Evolutionary conservation across 2,888 invertebrate genomes (phyloP), one percentile per base, ranked within the genome.

Genomic region (Mamestra brassicae): DNA sequence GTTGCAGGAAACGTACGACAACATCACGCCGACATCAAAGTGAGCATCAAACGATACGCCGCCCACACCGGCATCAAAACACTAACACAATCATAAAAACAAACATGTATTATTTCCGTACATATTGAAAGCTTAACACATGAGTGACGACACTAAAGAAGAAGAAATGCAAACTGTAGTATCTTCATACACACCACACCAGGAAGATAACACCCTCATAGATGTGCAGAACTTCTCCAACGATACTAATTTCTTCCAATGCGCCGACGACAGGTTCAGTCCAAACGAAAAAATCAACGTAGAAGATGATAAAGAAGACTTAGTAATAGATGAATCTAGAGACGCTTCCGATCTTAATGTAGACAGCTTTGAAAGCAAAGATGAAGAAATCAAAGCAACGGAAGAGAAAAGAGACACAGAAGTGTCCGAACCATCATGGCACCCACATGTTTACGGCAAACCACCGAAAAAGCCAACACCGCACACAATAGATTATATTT

Each of bases 401-500:
- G 83, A 81, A 52, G 84, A 85, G 64, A 92, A 88, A 80, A 90
- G 87, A 83, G 90, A 92, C 36, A 72, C 58, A 15, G 92, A 93
- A 42, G 77, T 74, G 5, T 89, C 81, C 2, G 95, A 94, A 84
- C 93, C 91, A 2, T 95, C 98, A 57, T 99, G 99, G 99, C 99
- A 99, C 95, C 98, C 98, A 54, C 99, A 99, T 93, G 98, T 99
- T 38, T 99, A 99, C 92, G 98, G 97, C 4, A 98, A 98, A 87
- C 98, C 98, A 15, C 98, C 98, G 13, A 97, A 97, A 87, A 97
- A 97, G 72, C 98, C 98, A 1, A 99, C 99, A 2, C 98, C 99
- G 6, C 98, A 99, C 93, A 97, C 98, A 58, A 99, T 99, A 90
- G 98, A 98, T 84, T 98, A 99, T 92, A 99, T 99, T 85, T 96